Percentiles rank a stretch among this genome's conserved stretches.
Evolutionary conservation across 2,888 invertebrate species (phyloP).

Genomic region (Drosophila ezoana): DNA sequence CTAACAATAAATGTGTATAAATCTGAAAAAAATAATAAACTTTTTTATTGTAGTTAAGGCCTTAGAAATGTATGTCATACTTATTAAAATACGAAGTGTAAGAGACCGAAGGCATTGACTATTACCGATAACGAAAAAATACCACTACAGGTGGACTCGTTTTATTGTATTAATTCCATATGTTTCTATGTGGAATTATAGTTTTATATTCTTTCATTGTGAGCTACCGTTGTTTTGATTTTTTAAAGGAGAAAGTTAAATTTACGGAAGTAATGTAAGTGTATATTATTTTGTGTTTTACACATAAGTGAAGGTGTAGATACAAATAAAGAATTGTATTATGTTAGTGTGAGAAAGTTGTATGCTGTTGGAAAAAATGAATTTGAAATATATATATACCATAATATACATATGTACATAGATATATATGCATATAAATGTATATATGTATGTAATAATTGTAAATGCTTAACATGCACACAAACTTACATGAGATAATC

Average conservation of each 20-base stretch:
- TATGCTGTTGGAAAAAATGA: neutral
- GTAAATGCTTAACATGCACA: no score
- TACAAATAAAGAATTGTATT: neutral
- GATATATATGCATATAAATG: neutral
- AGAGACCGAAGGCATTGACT: neutral
- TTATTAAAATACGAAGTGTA: slow-evolving; percentile 11
- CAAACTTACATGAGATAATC: no score
- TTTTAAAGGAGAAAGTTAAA: slow-evolving; percentile 64
- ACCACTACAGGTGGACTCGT: slow-evolving; percentile 22
- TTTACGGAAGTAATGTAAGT: slow-evolving; percentile 74
- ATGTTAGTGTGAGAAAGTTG: neutral
- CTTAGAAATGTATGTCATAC: neutral
- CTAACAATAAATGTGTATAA: no score
- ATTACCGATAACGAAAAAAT: slow-evolving; percentile 11
- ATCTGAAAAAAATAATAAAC: no score
- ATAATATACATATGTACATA: neutral
- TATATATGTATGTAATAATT: neutral
- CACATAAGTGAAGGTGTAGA: neutral
- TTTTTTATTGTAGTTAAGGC: neutral
- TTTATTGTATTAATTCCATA: slow-evolving; percentile 52
- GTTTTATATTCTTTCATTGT: slow-evolving; percentile 61
- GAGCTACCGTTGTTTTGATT: slow-evolving; percentile 70
- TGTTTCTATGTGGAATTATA: slow-evolving; percentile 51
- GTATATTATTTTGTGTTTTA: slow-evolving; percentile 12
- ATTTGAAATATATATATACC: neutral